phyloP scores from a whole-genome alignment of 2,113 vertebrate species.

The Paedocypris sp. region DNA sequence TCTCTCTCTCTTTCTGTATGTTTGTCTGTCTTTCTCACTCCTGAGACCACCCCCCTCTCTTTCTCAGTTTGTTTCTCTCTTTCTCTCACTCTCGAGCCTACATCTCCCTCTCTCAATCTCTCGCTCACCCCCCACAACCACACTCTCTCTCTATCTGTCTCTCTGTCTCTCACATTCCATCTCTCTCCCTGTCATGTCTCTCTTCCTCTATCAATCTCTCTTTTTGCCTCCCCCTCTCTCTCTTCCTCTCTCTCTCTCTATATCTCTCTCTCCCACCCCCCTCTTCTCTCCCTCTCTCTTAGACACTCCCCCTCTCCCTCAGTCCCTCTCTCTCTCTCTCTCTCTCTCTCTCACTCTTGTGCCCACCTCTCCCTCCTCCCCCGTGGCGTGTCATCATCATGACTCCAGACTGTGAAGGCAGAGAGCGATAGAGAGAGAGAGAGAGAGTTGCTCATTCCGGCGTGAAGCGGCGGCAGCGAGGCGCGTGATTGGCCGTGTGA shows the following conservation, averaged over 20 bases:
- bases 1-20: conserved; percentile 59
- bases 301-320: conserved; percentile 11
- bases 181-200: no score
- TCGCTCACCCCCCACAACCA: no score
- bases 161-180: no score
- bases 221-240: no score
- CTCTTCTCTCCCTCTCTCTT: not conserved
- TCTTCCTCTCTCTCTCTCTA: not conserved
- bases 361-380: conserved; percentile 50
- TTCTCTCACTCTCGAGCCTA: no score
- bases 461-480: conserved; percentile 48
- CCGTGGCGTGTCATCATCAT: conserved; percentile 56
- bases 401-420: conserved; percentile 54
- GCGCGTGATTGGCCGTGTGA: no score
- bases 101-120: no score
- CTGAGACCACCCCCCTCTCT: conserved; percentile 38
- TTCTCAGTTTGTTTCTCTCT: no score
- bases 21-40: conserved; percentile 3
- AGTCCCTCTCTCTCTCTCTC: conserved; percentile 15
- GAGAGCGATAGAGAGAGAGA: conserved; percentile 43
- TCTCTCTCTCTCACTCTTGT: conserved; percentile 12
- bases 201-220: no score
- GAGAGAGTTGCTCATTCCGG: conserved; percentile 50
- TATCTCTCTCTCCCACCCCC: not conserved
- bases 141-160: no score